A percentile compares a stretch with the other conserved stretches of the same genome.
These are phyloP conservation scores for Haliaeetus vocifer DNA, from an alignment of 2,797 vertebrate genomes.

Conservation along the genomic window DNA sequence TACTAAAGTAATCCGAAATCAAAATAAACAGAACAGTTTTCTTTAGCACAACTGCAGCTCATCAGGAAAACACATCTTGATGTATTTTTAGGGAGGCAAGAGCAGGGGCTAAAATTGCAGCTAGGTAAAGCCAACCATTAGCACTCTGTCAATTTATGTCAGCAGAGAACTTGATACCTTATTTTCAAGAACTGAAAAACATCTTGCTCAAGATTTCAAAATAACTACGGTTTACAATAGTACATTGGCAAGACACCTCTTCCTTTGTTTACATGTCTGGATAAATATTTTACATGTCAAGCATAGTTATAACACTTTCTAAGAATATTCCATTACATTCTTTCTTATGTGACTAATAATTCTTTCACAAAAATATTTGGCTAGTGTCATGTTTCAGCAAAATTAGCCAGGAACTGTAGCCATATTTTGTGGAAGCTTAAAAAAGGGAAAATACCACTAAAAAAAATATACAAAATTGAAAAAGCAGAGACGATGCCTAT, in stretches of 20 bases:
- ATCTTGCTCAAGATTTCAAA: not conserved
- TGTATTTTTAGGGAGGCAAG: constrained; percentile 21
- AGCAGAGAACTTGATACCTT: not conserved
- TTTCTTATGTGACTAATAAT: not conserved
- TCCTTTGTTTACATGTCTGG: constrained; percentile 8
- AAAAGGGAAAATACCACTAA: not conserved
- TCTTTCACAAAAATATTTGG: constrained; percentile 16
- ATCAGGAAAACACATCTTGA: not conserved
- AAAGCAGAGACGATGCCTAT: not conserved
- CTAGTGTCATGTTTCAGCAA: not conserved
- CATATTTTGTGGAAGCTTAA: not conserved
- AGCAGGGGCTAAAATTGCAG: not conserved
- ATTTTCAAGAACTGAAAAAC: constrained; percentile 31
- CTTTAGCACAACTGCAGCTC: constrained; percentile 21
- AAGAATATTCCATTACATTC: constrained; percentile 35
- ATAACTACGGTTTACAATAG: not conserved
- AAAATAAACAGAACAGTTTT: not conserved
- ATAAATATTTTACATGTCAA: not conserved
- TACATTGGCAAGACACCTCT: not conserved
- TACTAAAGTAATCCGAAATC: not conserved
- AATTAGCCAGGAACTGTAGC: not conserved
- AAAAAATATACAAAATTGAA: not conserved
- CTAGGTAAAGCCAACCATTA: not conserved
- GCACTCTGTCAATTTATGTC: not conserved
- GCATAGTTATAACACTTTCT: constrained; percentile 32